A percentile compares a stretch with the other conserved stretches of the same genome.
These are phyloP conservation scores for Phenacoccus solenopsis DNA, from an alignment of 1,140 invertebrate species.

Conservation along the genomic window DNA sequence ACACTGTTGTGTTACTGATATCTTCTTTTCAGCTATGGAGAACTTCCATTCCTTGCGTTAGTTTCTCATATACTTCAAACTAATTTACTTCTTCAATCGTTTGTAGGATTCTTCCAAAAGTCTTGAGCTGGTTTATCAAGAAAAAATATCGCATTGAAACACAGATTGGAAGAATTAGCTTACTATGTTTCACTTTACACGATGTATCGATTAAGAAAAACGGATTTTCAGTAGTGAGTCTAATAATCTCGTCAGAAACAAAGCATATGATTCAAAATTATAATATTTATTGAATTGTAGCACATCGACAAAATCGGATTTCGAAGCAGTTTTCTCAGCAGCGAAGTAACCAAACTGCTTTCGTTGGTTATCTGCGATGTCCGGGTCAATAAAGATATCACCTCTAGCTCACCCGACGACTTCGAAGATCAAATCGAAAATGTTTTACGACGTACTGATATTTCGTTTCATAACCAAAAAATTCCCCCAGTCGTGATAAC, in stretches of 20 bases:
- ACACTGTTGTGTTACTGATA: too few relatives aligned
- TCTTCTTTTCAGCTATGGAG: too few relatives aligned
- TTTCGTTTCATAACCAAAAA: slow-evolving; percentile 37
- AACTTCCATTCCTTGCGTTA: too few relatives aligned
- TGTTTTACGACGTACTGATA: slow-evolving; percentile 25
- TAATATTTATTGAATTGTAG: slow-evolving; percentile 37
- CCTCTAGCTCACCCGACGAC: slow-evolving; percentile 7
- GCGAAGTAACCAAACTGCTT: slow-evolving; percentile 73
- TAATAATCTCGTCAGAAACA: slow-evolving; percentile 5
- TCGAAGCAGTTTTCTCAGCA: slow-evolving; percentile 78
- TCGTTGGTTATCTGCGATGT: slow-evolving; percentile 72
- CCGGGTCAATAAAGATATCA: slow-evolving; percentile 66
- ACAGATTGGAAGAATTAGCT: slow-evolving; percentile 49
- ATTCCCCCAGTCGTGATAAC: slow-evolving; percentile 63
- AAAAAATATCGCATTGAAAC: slow-evolving; percentile 49
- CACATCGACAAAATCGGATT: slow-evolving; percentile 75
- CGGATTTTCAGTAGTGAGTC: slow-evolving; percentile 51
- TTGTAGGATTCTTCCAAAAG: slow-evolving; percentile 47
- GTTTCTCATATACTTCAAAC: background rate
- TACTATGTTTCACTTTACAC: slow-evolving; percentile 50
- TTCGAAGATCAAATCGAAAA: slow-evolving; percentile 23
- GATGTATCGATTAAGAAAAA: slow-evolving; percentile 52
- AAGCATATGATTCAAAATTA: background rate
- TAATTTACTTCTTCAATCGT: background rate
- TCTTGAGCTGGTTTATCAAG: slow-evolving; percentile 54